These are phyloP conservation scores for Tokudaia muenninki DNA, from an alignment of 2,797 vertebrate species.

Conservation along the genomic window DNA sequence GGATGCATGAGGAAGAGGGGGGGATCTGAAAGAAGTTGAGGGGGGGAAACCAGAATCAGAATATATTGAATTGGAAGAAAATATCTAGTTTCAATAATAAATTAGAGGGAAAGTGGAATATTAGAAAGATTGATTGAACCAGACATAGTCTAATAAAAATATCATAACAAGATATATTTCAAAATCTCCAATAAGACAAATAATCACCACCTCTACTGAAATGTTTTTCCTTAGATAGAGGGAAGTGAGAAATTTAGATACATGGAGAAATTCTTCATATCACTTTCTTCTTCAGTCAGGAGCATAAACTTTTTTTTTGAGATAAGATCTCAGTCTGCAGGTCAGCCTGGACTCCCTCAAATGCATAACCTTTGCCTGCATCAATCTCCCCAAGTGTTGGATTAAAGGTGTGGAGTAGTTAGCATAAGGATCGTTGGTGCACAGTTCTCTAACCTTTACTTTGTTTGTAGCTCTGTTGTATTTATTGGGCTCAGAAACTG, in stretches of 20 bases:
- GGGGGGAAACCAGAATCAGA: neutral
- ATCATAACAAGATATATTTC: neutral
- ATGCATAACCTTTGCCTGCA: neutral
- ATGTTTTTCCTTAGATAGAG: neutral
- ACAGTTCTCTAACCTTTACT: neutral
- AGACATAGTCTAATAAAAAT: constrained; percentile 4
- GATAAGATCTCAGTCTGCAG: neutral
- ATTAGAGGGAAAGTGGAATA: neutral
- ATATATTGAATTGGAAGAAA: neutral
- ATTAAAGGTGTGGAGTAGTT: neutral
- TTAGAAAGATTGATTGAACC: neutral
- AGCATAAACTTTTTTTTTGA: neutral
- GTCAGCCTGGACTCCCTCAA: neutral
- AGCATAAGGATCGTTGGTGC: neutral
- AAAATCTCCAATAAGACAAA: constrained; percentile 36
- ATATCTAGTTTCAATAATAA: neutral
- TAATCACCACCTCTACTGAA: neutral
- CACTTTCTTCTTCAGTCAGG: neutral
- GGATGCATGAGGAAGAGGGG: neutral
- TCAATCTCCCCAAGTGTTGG: neutral
- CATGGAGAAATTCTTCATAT: neutral
- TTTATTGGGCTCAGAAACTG: neutral
- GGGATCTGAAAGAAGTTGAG: neutral
- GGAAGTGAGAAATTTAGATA: neutral
- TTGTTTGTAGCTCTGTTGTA: neutral